Conservation (phyloP, 2,113 vertebrate genomes). For the Rhinoptilus africanus region DNA sequence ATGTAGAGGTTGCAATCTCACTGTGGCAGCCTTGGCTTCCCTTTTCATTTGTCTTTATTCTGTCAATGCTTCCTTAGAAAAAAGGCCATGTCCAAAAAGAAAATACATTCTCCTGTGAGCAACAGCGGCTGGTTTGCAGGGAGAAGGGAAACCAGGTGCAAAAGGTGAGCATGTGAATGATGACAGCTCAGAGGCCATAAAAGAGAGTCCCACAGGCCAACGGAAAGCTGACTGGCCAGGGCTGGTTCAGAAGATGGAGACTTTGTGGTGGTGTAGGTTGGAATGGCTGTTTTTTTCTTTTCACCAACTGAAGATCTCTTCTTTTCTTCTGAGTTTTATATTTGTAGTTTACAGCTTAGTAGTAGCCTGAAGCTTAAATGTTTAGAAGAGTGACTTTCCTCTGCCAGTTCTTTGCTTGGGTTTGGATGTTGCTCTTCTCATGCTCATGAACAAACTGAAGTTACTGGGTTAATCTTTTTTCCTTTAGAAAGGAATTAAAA, state of each 20-base stretch:
- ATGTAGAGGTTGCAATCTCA: not conserved
- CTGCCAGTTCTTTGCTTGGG: not conserved
- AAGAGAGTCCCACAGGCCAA: fast-evolving
- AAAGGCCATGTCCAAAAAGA: not conserved
- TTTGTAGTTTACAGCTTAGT: not conserved
- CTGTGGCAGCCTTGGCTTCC: not conserved
- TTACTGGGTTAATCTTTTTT: not conserved
- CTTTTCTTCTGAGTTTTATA: not conserved
- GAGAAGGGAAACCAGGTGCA: not conserved
- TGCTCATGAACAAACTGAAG: not conserved
- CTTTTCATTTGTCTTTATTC: not conserved
- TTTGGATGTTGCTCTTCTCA: not conserved
- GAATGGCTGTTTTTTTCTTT: not conserved
- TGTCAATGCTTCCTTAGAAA: not conserved
- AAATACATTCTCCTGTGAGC: not conserved
- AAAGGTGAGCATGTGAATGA: fast-evolving
- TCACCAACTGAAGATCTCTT: fast-evolving
- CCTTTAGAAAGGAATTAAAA: not conserved
- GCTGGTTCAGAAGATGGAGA: fast-evolving
- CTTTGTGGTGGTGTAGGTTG: not conserved
- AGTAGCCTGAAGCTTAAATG: not conserved
- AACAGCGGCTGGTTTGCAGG: not conserved
- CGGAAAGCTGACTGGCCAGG: not conserved
- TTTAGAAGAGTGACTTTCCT: not conserved
- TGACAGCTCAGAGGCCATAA: not conserved